Evolutionary conservation across 2,113 vertebrate genomes (phyloP).

Genomic region (Baryphthengus martii): DNA sequence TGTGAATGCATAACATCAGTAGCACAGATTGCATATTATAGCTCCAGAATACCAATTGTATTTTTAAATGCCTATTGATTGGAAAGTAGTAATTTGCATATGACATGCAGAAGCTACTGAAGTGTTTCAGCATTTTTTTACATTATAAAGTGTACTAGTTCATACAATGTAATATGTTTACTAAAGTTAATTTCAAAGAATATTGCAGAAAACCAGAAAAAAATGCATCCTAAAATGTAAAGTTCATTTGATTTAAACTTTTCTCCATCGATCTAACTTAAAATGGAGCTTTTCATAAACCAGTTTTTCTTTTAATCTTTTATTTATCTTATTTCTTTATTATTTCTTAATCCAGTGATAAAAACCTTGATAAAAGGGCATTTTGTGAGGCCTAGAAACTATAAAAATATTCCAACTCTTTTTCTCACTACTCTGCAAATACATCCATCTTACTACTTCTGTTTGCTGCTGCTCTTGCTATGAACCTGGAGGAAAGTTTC

Average conservation of each 20-base stretch:
- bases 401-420: not conserved
- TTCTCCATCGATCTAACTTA: not conserved
- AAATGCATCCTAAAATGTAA: not conserved
- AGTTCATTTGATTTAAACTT: not conserved
- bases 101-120: not conserved
- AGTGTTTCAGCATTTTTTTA: not conserved
- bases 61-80: slow-evolving; percentile 22
- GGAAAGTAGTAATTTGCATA: not conserved
- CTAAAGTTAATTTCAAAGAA: not conserved
- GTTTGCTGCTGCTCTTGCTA: not conserved
- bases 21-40: not conserved
- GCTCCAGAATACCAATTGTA: slow-evolving; percentile 2
- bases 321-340: not conserved
- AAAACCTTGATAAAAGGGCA: not conserved
- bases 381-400: not conserved
- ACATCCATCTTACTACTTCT: not conserved
- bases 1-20: slow-evolving; percentile 24
- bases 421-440: not conserved
- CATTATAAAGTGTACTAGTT: not conserved
- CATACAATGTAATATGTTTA: not conserved
- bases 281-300: not conserved
- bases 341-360: not conserved
- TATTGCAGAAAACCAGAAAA: not conserved
- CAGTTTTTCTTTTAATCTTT: not conserved
- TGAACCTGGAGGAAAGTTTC: not conserved